A percentile compares a stretch with the other conserved stretches of the same genome.
These are phyloP conservation scores for Pseudachorutes palmiensis DNA, from an alignment of 1,140 invertebrate genomes.

Conservation along the genomic window DNA sequence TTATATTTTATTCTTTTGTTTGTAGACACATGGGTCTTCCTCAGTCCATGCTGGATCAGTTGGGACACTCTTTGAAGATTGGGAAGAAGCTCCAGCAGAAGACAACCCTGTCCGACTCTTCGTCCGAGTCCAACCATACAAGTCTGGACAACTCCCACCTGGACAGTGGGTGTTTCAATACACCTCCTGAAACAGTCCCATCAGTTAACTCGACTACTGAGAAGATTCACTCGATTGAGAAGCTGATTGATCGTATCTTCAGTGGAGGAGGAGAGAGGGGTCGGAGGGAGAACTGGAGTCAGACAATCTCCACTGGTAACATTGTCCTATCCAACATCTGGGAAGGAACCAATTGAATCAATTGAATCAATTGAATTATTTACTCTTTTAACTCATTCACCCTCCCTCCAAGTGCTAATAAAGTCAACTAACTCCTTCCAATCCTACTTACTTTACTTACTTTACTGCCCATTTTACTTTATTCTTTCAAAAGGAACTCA, in stretches of 20 bases:
- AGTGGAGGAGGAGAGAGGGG: neutral
- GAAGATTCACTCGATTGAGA: slow-evolving; percentile 10
- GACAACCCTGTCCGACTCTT: neutral
- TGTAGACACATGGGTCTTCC: slow-evolving; percentile 77
- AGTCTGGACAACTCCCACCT: neutral
- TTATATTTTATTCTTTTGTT: slow-evolving; percentile 31
- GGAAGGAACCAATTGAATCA: neutral
- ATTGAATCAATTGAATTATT: neutral
- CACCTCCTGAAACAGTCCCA: neutral
- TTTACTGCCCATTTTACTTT: no score
- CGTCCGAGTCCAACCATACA: neutral
- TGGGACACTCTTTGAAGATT: slow-evolving; percentile 85
- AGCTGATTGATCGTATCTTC: neutral
- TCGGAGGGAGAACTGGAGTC: neutral
- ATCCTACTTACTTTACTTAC: no score
- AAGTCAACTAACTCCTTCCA: no score
- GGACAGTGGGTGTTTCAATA: neutral
- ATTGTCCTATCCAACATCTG: slow-evolving; percentile 13
- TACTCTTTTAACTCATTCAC: no score
- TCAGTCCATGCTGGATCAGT: slow-evolving; percentile 85
- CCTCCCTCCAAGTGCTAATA: no score
- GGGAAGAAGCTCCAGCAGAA: slow-evolving; percentile 62
- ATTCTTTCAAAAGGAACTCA: no score
- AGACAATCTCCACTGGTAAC: slow-evolving; percentile 15
- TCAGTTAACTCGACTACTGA: neutral